A percentile compares a stretch with the other conserved stretches of the same genome.
Evolutionary conservation across 2,888 invertebrate genomes (phyloP).

Genomic region (Cerastis leucographa): DNA sequence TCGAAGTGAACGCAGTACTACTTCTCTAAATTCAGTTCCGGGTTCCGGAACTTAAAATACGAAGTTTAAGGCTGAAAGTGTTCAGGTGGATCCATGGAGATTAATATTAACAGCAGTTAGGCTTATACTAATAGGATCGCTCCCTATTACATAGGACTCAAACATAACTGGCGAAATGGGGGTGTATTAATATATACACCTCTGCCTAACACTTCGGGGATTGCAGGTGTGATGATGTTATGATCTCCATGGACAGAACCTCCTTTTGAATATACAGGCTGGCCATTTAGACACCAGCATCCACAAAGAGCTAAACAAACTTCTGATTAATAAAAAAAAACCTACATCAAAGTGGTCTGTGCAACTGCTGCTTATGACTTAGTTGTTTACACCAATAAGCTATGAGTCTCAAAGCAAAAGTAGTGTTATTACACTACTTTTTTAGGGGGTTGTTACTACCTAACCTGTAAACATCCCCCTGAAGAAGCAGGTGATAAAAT

Average conservation of each 20-base stretch:
- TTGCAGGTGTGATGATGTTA: too few relatives aligned
- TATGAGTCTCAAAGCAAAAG: background rate
- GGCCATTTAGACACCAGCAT: background rate
- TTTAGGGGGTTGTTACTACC: too few relatives aligned
- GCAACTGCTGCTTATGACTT: background rate
- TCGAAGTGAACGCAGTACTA: slow-evolving; percentile 23
- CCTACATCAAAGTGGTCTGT: background rate
- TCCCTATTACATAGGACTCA: too few relatives aligned
- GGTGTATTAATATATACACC: too few relatives aligned
- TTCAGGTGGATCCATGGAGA: background rate
- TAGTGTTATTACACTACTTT: too few relatives aligned
- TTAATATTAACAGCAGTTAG: background rate
- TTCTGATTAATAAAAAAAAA: background rate
- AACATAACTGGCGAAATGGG: too few relatives aligned
- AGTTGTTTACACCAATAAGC: background rate
- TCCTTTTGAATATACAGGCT: background rate
- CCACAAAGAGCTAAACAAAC: background rate
- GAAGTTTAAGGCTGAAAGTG: background rate
- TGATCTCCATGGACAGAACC: background rate
- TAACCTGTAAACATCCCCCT: too few relatives aligned
- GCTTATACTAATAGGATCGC: too few relatives aligned
- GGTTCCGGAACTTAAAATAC: slow-evolving; percentile 21
- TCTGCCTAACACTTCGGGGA: too few relatives aligned
- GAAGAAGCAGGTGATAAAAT: too few relatives aligned
- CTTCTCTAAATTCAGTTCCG: slow-evolving; percentile 38